Percentiles rank a stretch among this genome's conserved stretches.
phyloP scores from a whole-genome alignment of 2,113 vertebrate genomes.

The Myrmecobius fasciatus region DNA sequence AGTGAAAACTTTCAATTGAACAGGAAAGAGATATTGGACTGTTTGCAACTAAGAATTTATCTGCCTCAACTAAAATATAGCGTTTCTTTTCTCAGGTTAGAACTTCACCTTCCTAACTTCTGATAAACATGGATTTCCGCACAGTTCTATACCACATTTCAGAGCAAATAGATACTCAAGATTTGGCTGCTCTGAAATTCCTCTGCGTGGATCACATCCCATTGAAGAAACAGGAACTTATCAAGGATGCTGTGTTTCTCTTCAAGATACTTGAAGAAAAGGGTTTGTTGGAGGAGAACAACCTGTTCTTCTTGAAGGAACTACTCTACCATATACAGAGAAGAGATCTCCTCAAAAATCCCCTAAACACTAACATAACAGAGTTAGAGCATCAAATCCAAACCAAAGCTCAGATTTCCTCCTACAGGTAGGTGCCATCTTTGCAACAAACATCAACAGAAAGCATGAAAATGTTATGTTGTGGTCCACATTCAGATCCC shows the following conservation, averaged over 20 bases:
- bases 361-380: constrained; percentile 57
- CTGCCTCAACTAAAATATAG: constrained; percentile 36
- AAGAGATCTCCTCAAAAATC: constrained; percentile 70
- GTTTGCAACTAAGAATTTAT: not conserved
- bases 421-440: constrained; percentile 78
- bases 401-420: constrained; percentile 71
- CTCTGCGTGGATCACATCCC: constrained; percentile 78
- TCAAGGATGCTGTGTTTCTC: constrained; percentile 73
- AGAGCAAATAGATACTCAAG: constrained; percentile 70
- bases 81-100: constrained; percentile 55
- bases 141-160: constrained; percentile 71
- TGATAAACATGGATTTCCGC: constrained; percentile 52
- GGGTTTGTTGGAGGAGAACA: constrained; percentile 41
- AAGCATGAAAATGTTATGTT: too few species aligned
- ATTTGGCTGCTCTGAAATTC: constrained; percentile 82
- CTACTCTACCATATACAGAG: constrained; percentile 78
- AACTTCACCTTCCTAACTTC: not conserved
- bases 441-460: too few species aligned
- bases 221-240: constrained; percentile 74
- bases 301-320: constrained; percentile 81
- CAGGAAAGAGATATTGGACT: not conserved
- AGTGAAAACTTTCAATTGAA: not conserved
- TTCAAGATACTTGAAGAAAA: constrained; percentile 76
- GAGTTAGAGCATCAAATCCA: constrained; percentile 74
- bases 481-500: too few species aligned